Conservation (phyloP, 2,888 invertebrate genomes). For the Actias luna region DNA sequence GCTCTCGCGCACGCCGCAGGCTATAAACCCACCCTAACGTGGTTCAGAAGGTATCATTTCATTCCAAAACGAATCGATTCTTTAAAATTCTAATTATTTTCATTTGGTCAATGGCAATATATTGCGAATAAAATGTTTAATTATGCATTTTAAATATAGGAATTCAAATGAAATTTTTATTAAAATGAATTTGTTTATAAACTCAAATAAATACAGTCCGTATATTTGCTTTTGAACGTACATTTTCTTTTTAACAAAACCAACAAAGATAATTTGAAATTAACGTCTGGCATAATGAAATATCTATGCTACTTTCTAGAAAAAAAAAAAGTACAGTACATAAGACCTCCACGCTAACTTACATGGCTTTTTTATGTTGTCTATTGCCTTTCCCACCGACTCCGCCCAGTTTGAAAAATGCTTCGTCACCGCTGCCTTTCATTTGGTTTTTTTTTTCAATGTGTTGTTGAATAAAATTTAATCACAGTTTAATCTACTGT, state of each 20-base stretch:
- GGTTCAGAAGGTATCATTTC: slow-evolving; percentile 35
- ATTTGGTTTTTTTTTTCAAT: slow-evolving; percentile 43
- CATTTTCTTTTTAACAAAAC: neutral
- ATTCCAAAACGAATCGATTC: slow-evolving; percentile 17
- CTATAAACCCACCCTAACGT: slow-evolving; percentile 42
- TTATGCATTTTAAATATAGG: neutral
- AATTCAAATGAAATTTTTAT: neutral
- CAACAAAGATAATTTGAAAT: slow-evolving; percentile 5
- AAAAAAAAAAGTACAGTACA: slow-evolving; percentile 26
- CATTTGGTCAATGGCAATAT: neutral
- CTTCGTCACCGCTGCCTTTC: slow-evolving; percentile 57
- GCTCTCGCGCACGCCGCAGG: slow-evolving; percentile 40
- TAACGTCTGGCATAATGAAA: slow-evolving; percentile 11
- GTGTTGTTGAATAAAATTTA: slow-evolving; percentile 63
- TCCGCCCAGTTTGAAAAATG: slow-evolving; percentile 55
- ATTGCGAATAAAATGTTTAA: neutral
- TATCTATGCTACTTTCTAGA: slow-evolving; percentile 25
- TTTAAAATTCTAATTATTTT: slow-evolving; percentile 12
- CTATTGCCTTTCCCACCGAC: slow-evolving; percentile 46
- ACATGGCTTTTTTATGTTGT: slow-evolving; percentile 48
- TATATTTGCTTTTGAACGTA: neutral
- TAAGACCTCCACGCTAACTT: slow-evolving; percentile 43
- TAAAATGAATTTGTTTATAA: neutral
- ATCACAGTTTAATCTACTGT: slow-evolving; percentile 75
- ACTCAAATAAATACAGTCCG: neutral